Percentiles rank a stretch among this genome's conserved stretches.
Conservation (phyloP, 2,113 vertebrate species). For the rabbit (Oryctolagus cuniculus) region DNA sequence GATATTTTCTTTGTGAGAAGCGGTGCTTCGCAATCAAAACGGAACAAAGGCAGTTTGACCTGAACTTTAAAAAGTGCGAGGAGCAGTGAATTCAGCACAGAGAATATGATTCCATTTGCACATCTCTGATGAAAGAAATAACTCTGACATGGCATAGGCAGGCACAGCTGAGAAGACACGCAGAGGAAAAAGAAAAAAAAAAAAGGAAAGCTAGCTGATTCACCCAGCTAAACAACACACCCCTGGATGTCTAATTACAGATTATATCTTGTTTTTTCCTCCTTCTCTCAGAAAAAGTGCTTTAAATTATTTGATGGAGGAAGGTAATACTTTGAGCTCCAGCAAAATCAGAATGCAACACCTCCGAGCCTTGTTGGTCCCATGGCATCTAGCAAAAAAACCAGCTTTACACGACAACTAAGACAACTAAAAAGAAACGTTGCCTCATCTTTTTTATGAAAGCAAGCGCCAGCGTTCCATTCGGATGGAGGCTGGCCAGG, state of each 20-base stretch:
- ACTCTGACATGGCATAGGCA: neutral
- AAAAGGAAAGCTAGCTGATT: neutral
- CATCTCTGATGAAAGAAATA: neutral
- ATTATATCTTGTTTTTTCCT: neutral
- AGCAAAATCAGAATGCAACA: slow-evolving; percentile 18
- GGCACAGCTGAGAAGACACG: neutral
- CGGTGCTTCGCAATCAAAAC: neutral
- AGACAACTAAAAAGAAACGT: slow-evolving; percentile 15
- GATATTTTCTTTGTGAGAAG: slow-evolving; percentile 20
- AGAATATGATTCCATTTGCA: neutral
- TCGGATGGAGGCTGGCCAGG: slow-evolving; percentile 51
- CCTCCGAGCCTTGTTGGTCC: neutral
- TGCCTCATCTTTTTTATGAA: slow-evolving; percentile 62
- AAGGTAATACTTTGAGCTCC: slow-evolving; percentile 64
- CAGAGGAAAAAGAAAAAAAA: neutral
- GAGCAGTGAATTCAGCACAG: neutral
- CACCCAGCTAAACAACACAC: neutral
- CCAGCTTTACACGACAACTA: slow-evolving; percentile 21
- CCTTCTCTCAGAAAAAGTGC: neutral
- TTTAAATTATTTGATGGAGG: slow-evolving; percentile 51
- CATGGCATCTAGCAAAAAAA: neutral
- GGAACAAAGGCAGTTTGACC: neutral
- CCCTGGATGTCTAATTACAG: neutral
- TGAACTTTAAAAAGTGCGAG: slow-evolving; percentile 43
- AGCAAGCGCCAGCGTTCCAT: slow-evolving; percentile 48